These are phyloP conservation scores for Argyrosomus regius DNA, from an alignment of 2,797 vertebrate species.

Conservation along the genomic window DNA sequence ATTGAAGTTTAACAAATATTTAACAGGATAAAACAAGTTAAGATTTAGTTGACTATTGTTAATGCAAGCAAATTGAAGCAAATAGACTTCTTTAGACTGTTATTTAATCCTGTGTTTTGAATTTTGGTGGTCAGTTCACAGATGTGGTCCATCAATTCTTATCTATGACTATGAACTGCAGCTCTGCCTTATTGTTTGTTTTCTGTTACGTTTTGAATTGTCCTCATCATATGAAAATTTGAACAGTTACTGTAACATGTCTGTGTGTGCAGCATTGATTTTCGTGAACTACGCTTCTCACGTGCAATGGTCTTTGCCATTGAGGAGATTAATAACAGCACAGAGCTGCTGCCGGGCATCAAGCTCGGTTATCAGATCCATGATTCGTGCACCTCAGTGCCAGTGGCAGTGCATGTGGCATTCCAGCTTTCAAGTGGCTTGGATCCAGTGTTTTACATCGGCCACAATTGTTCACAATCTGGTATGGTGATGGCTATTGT, in stretches of 20 bases:
- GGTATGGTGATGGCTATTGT: slow-evolving; percentile 64
- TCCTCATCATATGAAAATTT: background rate
- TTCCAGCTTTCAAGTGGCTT: slow-evolving; percentile 69
- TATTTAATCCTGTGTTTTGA: background rate
- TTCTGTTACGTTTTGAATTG: background rate
- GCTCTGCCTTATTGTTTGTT: background rate
- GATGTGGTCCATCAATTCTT: background rate
- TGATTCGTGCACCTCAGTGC: slow-evolving; percentile 70
- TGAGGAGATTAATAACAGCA: slow-evolving; percentile 77
- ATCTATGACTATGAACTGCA: background rate
- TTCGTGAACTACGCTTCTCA: slow-evolving; percentile 66
- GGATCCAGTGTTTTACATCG: slow-evolving; percentile 42
- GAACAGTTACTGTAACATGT: background rate
- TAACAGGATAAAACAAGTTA: no score
- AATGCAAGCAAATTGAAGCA: no score
- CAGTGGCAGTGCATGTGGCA: slow-evolving; percentile 50
- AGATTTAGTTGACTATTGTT: background rate
- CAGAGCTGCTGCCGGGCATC: slow-evolving; percentile 67
- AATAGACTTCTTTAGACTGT: background rate
- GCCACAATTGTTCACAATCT: slow-evolving; percentile 45
- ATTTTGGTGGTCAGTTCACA: background rate
- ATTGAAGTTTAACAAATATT: no score
- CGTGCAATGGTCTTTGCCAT: slow-evolving; percentile 73
- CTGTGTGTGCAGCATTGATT: slow-evolving; percentile 46
- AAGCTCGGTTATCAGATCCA: slow-evolving; percentile 74